Evolutionary conservation across 2,888 invertebrate species (phyloP), one percentile per base, ranked within the genome.

Genomic region (Drosophila fungiperda): DNA sequence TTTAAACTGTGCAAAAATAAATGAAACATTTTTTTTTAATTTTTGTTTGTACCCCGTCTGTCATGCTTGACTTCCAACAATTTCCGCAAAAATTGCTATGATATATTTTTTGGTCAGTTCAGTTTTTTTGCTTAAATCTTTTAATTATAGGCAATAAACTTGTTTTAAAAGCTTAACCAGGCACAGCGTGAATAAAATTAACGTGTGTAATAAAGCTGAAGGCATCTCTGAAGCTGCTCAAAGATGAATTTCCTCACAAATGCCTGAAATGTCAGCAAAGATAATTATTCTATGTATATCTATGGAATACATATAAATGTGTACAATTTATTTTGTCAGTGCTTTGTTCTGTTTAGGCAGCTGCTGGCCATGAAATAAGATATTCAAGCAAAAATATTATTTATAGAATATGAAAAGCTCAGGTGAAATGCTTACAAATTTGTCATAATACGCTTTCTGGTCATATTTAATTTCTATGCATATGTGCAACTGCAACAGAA

Each of bases 71-170:
- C 87, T 87, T 87, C 82, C 82, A 73, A 79, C 75, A 68, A 79
- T 87, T 84, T 87, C 81, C 76, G 76, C 69, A 69, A 63, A 65
- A 68, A 70, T 65, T 32, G 40, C 48, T 60, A 52, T 60, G 63
- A 59, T 63, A 60, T 63, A 67, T 68, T 36, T 73, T 64, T 52
- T 40, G 40, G 26, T 32, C n/a, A 12, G 12, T 33, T 36, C 15
- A 45, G 15, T 45, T 23, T 63, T 50, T 36, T 45, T 26, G 45
- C 20, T 52, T 32, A 32, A 49, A 50, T 52, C 45, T 50, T 52
- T 87, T 85, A 85, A 85, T 86, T 83, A 76, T 68, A 68, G 87
- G 76, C 75, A 60, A 86, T 86, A 87, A 87, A 86, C 87, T 83
- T 80, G 73, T 64, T 74, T 83, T 77, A 82, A 83, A 68, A 65